phyloP scores from a whole-genome alignment of 2,797 vertebrate genomes.

The Sylvia borin region DNA sequence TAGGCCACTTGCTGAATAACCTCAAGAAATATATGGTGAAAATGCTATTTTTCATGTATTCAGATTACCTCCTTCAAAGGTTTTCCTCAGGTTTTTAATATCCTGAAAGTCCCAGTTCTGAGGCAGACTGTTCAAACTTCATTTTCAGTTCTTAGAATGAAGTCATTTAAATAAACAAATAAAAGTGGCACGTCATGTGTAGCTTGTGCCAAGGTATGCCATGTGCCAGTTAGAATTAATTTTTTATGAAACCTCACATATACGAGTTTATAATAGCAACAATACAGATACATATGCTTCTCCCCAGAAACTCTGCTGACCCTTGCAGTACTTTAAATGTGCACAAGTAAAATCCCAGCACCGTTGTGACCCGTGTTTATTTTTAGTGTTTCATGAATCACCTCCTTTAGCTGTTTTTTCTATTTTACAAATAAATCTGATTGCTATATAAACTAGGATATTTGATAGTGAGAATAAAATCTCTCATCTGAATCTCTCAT shows the following conservation, averaged over 20 bases:
- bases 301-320: neutral
- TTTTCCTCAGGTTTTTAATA: slow-evolving; percentile 54
- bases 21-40: slow-evolving; percentile 52
- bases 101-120: slow-evolving; percentile 24
- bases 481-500: neutral
- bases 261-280: neutral
- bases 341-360: neutral
- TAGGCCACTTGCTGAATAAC: slow-evolving; percentile 56
- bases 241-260: slow-evolving; percentile 35
- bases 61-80: slow-evolving; percentile 31
- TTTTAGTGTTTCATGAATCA: slow-evolving; percentile 40
- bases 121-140: slow-evolving; percentile 52
- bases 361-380: slow-evolving; percentile 29
- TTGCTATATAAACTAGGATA: slow-evolving; percentile 53
- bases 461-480: slow-evolving; percentile 60
- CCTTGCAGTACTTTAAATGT: neutral
- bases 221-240: slow-evolving; percentile 19
- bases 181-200: slow-evolving; percentile 24
- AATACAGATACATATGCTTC: neutral
- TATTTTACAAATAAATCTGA: slow-evolving; percentile 59
- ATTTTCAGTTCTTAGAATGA: slow-evolving; percentile 48
- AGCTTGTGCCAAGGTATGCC: neutral
- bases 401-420: slow-evolving; percentile 51
- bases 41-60: neutral
- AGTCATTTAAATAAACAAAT: slow-evolving; percentile 67